Percentiles rank a stretch among this genome's conserved stretches.
Conservation (phyloP, 2,113 vertebrate species). For the Hystrix brachyura region DNA sequence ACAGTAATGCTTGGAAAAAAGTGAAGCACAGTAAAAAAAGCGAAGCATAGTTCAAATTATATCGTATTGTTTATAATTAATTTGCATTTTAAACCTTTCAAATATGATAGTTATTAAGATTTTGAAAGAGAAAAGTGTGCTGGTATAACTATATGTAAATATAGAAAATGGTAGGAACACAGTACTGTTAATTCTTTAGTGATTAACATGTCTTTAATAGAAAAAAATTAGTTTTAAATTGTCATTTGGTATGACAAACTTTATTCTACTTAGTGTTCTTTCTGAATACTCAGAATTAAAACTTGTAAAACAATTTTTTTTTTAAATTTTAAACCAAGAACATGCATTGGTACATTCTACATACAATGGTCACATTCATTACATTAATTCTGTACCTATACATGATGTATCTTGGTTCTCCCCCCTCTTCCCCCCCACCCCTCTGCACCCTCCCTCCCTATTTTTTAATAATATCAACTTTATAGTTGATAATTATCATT, state of each 20-base stretch:
- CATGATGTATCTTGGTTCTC: too few relatives aligned
- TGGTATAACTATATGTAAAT: not conserved
- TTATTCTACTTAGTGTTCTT: not conserved
- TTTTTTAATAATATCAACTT: not conserved
- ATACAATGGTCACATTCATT: too few relatives aligned
- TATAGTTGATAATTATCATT: not conserved
- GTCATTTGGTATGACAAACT: not conserved
- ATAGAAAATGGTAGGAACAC: not conserved
- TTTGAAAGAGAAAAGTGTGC: not conserved
- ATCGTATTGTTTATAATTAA: not conserved
- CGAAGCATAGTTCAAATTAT: not conserved
- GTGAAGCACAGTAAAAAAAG: not conserved
- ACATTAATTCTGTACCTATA: too few relatives aligned
- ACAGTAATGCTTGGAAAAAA: not conserved
- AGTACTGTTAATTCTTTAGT: not conserved
- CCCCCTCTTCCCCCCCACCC: too few relatives aligned
- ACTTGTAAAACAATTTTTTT: not conserved
- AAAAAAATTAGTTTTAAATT: conserved; percentile 20
- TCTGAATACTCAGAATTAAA: not conserved
- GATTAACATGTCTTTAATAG: not conserved
- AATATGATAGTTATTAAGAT: not conserved
- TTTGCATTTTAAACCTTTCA: not conserved
- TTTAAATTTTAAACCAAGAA: too few relatives aligned
- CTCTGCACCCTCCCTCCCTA: too few relatives aligned
- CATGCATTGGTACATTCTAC: too few relatives aligned